phyloP scores from a whole-genome alignment of 1,140 invertebrate species.

The Campoletis sonorensis region DNA sequence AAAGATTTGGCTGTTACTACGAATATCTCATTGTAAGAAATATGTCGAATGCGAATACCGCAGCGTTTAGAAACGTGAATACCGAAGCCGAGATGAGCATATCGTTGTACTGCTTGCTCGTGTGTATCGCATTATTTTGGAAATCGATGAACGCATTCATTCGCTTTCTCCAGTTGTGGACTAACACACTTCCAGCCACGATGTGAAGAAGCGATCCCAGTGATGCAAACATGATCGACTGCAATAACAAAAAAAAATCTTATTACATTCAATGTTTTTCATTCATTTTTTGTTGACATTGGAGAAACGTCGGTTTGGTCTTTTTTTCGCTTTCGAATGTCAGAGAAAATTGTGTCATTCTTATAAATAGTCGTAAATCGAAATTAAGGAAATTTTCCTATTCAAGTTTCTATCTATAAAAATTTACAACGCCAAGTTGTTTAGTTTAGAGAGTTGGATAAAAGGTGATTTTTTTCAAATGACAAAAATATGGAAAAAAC shows the following conservation, averaged over 20 bases:
- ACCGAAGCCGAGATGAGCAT: constrained; percentile 79
- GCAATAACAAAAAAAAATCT: constrained; percentile 57
- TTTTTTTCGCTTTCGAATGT: too few relatives aligned
- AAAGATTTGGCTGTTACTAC: constrained; percentile 22
- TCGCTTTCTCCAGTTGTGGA: constrained; percentile 78
- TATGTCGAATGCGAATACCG: constrained; percentile 77
- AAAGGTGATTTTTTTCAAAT: too few relatives aligned
- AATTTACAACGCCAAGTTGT: too few relatives aligned
- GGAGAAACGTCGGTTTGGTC: too few relatives aligned
- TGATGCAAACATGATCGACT: constrained; percentile 80
- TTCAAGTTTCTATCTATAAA: too few relatives aligned
- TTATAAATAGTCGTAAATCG: too few relatives aligned
- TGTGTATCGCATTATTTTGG: constrained; percentile 75
- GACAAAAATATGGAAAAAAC: too few relatives aligned
- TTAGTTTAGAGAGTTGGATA: too few relatives aligned
- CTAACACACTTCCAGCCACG: constrained; percentile 80
- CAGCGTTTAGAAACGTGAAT: constrained; percentile 77
- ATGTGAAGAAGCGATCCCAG: constrained; percentile 80
- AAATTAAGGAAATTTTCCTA: too few relatives aligned
- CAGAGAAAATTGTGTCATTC: too few relatives aligned
- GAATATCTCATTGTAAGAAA: constrained; percentile 74
- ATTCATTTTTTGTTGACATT: background rate
- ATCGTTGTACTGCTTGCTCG: constrained; percentile 79
- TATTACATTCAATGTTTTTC: background rate
- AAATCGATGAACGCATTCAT: constrained; percentile 66